These are phyloP conservation scores for Natrix natrix DNA, from an alignment of 2,797 vertebrate genomes.

Conservation along the genomic window DNA sequence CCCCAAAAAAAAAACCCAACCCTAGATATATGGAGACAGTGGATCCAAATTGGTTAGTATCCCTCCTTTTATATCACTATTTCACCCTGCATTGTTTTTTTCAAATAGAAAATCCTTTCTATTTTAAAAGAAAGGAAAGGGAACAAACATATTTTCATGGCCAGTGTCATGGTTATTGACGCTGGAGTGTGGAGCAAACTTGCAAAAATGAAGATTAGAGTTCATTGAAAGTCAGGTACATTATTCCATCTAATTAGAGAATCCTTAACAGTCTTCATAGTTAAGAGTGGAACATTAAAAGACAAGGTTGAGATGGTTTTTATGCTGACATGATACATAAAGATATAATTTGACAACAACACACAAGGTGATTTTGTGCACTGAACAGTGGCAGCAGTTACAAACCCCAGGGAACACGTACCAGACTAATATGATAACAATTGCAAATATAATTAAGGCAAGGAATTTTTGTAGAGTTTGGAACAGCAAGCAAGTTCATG, in stretches of 20 bases:
- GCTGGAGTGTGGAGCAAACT: neutral
- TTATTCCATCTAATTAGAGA: conserved; percentile 13
- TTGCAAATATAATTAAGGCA: neutral
- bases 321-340: neutral
- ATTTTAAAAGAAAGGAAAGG: neutral
- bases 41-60: neutral
- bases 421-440: neutral
- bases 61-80: neutral
- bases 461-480: neutral
- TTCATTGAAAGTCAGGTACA: neutral
- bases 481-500: neutral
- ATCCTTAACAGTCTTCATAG: neutral
- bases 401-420: neutral
- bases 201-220: neutral
- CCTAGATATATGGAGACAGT: neutral
- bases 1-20: no score
- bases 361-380: neutral
- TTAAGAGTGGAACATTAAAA: conserved; percentile 9
- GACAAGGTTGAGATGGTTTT: conserved; percentile 4
- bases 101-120: neutral
- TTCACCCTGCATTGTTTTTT: neutral
- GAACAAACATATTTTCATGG: neutral
- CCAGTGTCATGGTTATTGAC: neutral
- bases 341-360: neutral
- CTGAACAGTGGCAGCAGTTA: neutral